A percentile compares a stretch with the other conserved stretches of the same genome.
Evolutionary conservation across 2,113 vertebrate genomes (phyloP).

Genomic region (Regulus satrapa): DNA sequence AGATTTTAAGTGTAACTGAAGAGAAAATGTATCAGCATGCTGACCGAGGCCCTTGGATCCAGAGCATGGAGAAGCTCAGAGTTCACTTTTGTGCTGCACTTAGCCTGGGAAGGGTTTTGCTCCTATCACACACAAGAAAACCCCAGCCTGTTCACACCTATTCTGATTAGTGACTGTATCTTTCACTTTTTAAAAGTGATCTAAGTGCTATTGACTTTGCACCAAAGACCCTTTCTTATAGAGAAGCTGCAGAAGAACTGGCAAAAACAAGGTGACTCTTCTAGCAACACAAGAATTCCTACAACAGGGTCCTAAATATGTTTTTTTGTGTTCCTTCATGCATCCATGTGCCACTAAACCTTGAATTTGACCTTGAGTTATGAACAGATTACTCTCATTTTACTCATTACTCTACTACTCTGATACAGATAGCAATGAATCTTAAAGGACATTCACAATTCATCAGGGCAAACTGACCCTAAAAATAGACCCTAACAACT

Average conservation of each 20-base stretch:
- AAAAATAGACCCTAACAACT: neutral
- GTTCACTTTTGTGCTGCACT: neutral
- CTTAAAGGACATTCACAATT: neutral
- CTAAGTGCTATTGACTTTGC: neutral
- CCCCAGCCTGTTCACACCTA: neutral
- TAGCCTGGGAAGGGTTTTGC: neutral
- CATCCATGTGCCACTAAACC: neutral
- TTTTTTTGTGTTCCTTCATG: neutral
- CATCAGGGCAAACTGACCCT: neutral
- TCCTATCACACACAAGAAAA: neutral
- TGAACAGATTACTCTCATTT: neutral
- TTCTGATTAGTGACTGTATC: neutral
- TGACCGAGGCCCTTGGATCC: neutral
- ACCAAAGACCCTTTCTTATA: neutral
- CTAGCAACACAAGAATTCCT: neutral
- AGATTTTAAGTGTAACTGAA: neutral
- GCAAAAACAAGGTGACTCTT: neutral
- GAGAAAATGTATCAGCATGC: neutral
- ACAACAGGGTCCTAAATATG: neutral
- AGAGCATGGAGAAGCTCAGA: neutral
- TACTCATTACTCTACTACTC: too few relatives aligned
- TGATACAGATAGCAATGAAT: neutral
- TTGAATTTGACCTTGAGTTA: neutral
- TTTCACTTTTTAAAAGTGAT: neutral
- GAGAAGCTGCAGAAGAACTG: neutral